Base-by-base conservation (phyloP, 2,113 vertebrate genomes). In the Delphinapterus leucas region DNA sequence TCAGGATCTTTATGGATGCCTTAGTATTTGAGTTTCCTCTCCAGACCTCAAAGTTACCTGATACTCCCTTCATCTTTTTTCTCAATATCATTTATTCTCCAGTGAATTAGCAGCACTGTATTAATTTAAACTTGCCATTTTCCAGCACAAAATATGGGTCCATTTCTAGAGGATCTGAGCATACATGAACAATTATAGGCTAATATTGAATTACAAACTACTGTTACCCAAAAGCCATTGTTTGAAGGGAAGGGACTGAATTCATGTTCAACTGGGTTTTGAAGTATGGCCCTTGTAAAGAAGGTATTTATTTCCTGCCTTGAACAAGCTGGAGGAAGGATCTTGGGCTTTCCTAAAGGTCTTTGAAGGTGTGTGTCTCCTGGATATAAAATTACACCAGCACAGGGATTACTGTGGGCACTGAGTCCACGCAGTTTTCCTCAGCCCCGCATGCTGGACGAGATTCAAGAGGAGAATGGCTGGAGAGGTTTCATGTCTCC, bases 71-170 rank as follows among this genome's bases (percentile, higher is more conserved):
- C 14, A 70, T 79, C 41, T 58, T 95, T 70, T 49, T 70, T 38
- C 31, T 73, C 47, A 44, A 1, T 63, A 65, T 41, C 33, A 79
- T 74, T 86, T 83, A 77, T 44, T 88, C 49, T 68, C 70, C 14
- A 36, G 63, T 26, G 49, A 81, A 93, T 84, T 60, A 61, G 88
- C 25, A 71, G 23, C 14, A 80, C 80, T 67, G 49, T 71, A 53
- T 70, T 85, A 49, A 71, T 87, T 93, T 84, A 86, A 70, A 94
- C 36, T 81, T 92, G 21, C 33, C 58, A 88, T 70, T 93, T 98
- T 65, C 77, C 80, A 68, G 41, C 36, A 73, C 47, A 90, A 92
- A 93, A n/a, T 31, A 53, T 23, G 41, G 18, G 47, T 68, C 76
- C 47, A 88, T 88, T 85, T 81, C 61, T 93, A 70, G 63, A 63